Evolutionary conservation across 2,888 invertebrate genomes (phyloP), one percentile per base, ranked within the genome.

Genomic region (Drosophila siamana): DNA sequence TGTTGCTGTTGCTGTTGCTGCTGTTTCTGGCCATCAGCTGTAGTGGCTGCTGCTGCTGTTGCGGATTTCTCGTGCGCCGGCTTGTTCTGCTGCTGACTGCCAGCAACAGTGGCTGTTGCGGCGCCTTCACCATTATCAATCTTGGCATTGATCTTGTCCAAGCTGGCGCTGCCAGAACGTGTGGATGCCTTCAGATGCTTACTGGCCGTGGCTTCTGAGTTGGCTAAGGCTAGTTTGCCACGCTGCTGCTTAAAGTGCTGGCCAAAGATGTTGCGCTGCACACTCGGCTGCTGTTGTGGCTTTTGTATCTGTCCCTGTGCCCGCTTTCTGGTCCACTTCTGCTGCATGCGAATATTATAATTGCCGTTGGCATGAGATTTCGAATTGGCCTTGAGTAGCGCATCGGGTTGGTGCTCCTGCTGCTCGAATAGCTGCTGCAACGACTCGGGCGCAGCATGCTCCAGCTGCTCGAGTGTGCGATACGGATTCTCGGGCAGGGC

Each of bases 271-370:
- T 90, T 90, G 26, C 89, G 89, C 52, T 86, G 84, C 4, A 86
- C 55, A 11, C 52, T 54, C 9, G 77, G 70, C 50, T 86, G 86
- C 41, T 74, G 69, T 36, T 76, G 69, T 38, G 83, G 74, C 77
- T 52, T 38, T 6, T 13, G 70, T 57, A 38, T 33, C 28, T 86
- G 82, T 51, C 69, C 65, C 63, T 91, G 91, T 2, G 89, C 80
- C 0, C 91, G 82, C 65, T 92, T 91, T 41, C 90, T 77, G 19
- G 90, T 83, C 89, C 91, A 89, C 62, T 92, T 90, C 64, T 91
- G 91, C 65, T 91, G 90, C 69, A 86, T 66, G 64, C 88, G 82
- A 51, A 88, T 86, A 43, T 91, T 91, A 60, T 86, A 87, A 69
- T 74, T 66, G 28, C 69, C 9, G 0, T 57, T 40, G 8, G 55